These are phyloP conservation scores for Actinia tenebrosa DNA, from an alignment of 64 coral and sea anemone species.

Conservation along the genomic window DNA sequence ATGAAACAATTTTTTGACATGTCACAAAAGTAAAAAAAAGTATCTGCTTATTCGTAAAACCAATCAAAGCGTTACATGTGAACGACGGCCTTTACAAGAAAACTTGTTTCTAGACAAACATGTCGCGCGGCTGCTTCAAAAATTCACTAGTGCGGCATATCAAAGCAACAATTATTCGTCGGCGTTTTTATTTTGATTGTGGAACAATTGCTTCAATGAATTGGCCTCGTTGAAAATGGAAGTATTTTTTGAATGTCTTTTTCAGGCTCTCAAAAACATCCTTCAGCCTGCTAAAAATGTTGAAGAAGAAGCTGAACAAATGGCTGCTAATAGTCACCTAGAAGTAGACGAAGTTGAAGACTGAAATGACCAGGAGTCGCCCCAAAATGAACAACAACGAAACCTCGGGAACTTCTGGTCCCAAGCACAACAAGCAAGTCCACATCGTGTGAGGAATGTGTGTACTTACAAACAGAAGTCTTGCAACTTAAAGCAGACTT, in stretches of 20 bases:
- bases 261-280: neutral
- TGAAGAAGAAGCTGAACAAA: neutral
- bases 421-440: neutral
- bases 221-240: neutral
- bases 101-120: neutral
- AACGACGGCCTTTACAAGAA: neutral
- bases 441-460: neutral
- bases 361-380: neutral
- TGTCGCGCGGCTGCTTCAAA: neutral
- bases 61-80: neutral
- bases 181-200: neutral
- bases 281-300: neutral
- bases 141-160: neutral
- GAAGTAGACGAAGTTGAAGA: neutral
- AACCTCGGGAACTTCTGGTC: neutral
- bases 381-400: neutral
- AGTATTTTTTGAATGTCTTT: neutral
- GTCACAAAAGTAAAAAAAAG: neutral
- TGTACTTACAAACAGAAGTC: neutral
- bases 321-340: neutral
- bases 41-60: neutral
- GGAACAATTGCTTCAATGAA: neutral
- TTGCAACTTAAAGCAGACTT: neutral
- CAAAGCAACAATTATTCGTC: neutral
- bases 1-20: neutral